Evolutionary conservation across 2,797 vertebrate genomes (phyloP).

Genomic region (Apogon hyalosoma): DNA sequence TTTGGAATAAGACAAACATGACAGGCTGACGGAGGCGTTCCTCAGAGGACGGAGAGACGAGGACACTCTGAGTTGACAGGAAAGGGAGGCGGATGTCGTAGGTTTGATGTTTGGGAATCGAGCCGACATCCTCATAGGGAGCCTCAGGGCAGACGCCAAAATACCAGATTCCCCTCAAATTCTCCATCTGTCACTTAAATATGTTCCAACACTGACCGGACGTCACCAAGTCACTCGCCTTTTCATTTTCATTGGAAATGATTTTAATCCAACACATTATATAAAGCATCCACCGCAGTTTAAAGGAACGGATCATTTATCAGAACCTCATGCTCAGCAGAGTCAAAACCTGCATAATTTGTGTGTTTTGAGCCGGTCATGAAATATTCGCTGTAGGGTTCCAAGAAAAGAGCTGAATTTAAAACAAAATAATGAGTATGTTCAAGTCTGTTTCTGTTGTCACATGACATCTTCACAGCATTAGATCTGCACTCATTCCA

Average conservation of each 20-base stretch:
- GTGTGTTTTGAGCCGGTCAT: not conserved
- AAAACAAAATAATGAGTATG: not conserved
- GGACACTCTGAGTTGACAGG: slow-evolving; percentile 18
- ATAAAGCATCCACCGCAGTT: not conserved
- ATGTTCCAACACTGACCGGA: slow-evolving; percentile 20
- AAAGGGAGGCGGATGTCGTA: slow-evolving; percentile 22
- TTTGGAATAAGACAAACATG: slow-evolving; percentile 3
- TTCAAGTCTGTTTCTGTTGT: too few relatives aligned
- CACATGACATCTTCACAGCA: not conserved
- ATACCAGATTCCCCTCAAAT: slow-evolving; percentile 43
- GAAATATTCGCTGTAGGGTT: not conserved
- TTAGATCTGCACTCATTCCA: not conserved
- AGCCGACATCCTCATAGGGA: slow-evolving; percentile 42
- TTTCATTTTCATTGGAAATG: not conserved
- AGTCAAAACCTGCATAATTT: not conserved
- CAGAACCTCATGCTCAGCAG: not conserved
- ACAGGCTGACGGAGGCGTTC: slow-evolving; percentile 13
- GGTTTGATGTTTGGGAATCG: slow-evolving; percentile 44
- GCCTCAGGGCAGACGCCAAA: slow-evolving; percentile 33
- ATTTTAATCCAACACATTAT: not conserved
- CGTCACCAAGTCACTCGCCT: slow-evolving; percentile 5
- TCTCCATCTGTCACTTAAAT: slow-evolving; percentile 52
- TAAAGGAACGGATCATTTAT: too few relatives aligned
- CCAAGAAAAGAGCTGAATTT: not conserved
- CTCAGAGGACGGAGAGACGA: slow-evolving; percentile 19